Conservation (phyloP, 1,140 invertebrate genomes). For the Idris sp. region DNA sequence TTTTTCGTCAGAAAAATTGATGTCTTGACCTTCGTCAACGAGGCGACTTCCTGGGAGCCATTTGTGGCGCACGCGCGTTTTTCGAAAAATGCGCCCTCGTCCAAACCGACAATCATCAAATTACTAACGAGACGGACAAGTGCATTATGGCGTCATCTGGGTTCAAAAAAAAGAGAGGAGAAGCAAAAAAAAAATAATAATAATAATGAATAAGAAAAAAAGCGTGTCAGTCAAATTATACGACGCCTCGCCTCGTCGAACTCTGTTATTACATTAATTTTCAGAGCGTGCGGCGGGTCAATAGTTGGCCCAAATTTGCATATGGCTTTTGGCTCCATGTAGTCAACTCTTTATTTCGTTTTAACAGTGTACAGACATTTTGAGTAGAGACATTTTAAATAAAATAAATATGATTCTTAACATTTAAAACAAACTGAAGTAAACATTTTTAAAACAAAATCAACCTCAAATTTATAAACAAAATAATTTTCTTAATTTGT, state of each 20-base stretch:
- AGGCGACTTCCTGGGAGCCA: constrained; percentile 55
- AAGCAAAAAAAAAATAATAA: no score
- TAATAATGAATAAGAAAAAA: no score
- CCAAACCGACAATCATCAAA: constrained; percentile 53
- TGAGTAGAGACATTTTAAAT: no score
- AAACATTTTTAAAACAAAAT: no score
- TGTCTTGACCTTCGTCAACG: constrained; percentile 74
- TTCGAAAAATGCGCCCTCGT: constrained; percentile 49
- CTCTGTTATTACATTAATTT: constrained; percentile 59
- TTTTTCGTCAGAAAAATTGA: constrained; percentile 53
- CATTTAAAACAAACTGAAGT: no score
- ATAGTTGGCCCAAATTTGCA: constrained; percentile 51
- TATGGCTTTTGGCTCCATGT: constrained; percentile 42
- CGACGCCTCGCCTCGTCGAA: constrained; percentile 42
- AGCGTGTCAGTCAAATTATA: constrained; percentile 47
- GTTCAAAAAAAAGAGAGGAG: constrained; percentile 14
- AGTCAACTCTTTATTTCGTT: no score
- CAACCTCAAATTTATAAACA: no score
- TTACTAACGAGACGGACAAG: constrained; percentile 51
- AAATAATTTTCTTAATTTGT: no score
- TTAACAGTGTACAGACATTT: no score
- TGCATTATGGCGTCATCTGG: constrained; percentile 57
- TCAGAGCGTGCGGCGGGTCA: constrained; percentile 46
- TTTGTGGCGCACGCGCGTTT: constrained; percentile 43
- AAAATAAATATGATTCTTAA: no score